Conservation (phyloP, 2,797 vertebrate species). For the Phalloptychus januarius region DNA sequence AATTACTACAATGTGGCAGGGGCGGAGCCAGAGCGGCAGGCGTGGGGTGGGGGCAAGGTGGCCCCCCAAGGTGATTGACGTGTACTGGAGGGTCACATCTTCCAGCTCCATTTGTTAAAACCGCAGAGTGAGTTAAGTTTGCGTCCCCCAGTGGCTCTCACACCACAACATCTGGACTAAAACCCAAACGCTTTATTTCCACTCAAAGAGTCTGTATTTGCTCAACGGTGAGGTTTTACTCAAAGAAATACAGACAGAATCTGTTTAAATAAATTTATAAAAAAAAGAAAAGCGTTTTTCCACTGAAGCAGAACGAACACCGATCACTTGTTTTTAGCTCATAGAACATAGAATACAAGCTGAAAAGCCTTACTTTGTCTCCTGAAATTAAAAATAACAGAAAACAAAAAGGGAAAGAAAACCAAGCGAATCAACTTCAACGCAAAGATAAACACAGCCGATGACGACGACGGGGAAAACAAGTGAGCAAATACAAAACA, state of each 20-base stretch:
- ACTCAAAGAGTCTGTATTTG: constrained; percentile 24
- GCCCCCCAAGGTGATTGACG: too few species aligned
- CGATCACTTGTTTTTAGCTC: constrained; percentile 79
- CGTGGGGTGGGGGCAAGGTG: too few species aligned
- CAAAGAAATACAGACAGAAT: constrained; percentile 68
- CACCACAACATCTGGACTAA: not conserved
- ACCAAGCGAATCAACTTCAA: constrained; percentile 88
- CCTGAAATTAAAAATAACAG: constrained; percentile 77
- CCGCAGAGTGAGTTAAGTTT: too few species aligned
- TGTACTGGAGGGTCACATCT: too few species aligned
- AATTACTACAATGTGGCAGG: not conserved
- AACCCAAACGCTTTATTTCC: not conserved
- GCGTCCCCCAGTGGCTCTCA: too few species aligned
- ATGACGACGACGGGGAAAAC: constrained; percentile 73
- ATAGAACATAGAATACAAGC: constrained; percentile 79
- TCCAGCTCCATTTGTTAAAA: too few species aligned
- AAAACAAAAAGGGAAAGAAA: constrained; percentile 80
- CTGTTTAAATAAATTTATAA: constrained; percentile 85
- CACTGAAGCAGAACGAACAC: constrained; percentile 85
- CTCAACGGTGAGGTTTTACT: constrained; percentile 44
- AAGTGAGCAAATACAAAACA: constrained; percentile 8
- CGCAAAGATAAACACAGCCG: constrained; percentile 87
- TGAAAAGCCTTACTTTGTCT: constrained; percentile 68
- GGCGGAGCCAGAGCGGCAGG: too few species aligned
- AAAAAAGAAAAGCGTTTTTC: constrained; percentile 72